Evolutionary conservation across 2,888 invertebrate species (phyloP), one percentile per base, ranked within the genome.

Genomic region (Xestoiulus laeticollis): DNA sequence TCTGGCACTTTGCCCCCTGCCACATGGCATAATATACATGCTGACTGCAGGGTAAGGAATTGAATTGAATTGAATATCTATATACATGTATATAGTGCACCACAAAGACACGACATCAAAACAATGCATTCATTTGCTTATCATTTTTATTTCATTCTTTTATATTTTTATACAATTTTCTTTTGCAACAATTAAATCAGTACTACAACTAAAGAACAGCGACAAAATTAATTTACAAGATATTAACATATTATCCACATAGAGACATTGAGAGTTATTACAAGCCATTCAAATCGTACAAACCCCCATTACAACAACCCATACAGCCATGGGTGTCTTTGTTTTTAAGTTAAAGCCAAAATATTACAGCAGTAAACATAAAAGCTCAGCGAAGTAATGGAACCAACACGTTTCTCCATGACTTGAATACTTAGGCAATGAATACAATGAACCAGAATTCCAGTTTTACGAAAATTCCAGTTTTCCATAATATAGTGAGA

Each of bases 151-250:
- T 78, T 78, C 30, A 78, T 30, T 78, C 78, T 30, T 78, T 78
- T 78, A 78, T 78, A 78, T 78, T 78, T 78, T 78, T 78, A 78
- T 30, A 78, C 78, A 78, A 30, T 78, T 78, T 78, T 78, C 78
- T 78, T 78, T 78, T 78, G 78, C 78, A 26, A 78, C 30, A 78
- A 78, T 78, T 78, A 78, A 26, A 78, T 78, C 78, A 78, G 30
- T 78, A 78, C 78, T 78, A 78, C 78, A 78, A 78, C 78, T 78
- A 78, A 30, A 26, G n/a, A 30, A 30, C 78, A 30, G 78, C 78
- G 30, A 78, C 78, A 78, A 78, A 68, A 78, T 78, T 78, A 78
- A 78, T 78, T 30, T 78, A 78, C 78, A 78, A 78, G 30, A 78
- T 78, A 78, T 78, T 78, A 78, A 78, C 78, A 78, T 30, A 26